These are phyloP conservation scores for Oriolus oriolus DNA, from an alignment of 2,113 vertebrate species.

Conservation along the genomic window DNA sequence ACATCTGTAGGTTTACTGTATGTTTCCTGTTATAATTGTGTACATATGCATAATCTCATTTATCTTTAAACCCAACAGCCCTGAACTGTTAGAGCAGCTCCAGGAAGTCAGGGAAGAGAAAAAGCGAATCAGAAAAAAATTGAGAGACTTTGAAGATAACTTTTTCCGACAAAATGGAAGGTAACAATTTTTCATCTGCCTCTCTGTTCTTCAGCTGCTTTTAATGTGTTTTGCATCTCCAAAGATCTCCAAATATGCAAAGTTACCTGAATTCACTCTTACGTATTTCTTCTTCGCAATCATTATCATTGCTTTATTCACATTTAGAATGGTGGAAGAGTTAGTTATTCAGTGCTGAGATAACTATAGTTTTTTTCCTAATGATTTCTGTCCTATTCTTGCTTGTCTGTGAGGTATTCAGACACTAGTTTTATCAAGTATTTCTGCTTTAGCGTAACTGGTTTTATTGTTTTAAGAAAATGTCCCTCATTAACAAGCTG, in stretches of 20 bases:
- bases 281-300: rapidly evolving
- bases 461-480: neutral
- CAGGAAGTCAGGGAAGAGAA: constrained; percentile 95
- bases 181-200: constrained; percentile 60
- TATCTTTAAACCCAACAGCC: constrained; percentile 67
- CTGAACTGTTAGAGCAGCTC: constrained; percentile 92
- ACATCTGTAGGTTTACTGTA: neutral
- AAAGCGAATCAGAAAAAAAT: constrained; percentile 89
- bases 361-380: neutral
- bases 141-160: constrained; percentile 95
- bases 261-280: neutral
- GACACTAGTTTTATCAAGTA: neutral
- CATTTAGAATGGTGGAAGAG: neutral
- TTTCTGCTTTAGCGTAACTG: neutral
- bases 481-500: neutral
- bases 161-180: constrained; percentile 96
- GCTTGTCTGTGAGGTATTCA: neutral
- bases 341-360: neutral
- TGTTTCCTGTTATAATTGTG: neutral
- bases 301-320: neutral
- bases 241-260: neutral
- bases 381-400: neutral
- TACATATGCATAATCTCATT: neutral
- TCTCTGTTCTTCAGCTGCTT: neutral
- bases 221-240: neutral